Evolutionary conservation across 2,888 invertebrate species (phyloP).

Genomic region (Pycnomerus fuliginosus): DNA sequence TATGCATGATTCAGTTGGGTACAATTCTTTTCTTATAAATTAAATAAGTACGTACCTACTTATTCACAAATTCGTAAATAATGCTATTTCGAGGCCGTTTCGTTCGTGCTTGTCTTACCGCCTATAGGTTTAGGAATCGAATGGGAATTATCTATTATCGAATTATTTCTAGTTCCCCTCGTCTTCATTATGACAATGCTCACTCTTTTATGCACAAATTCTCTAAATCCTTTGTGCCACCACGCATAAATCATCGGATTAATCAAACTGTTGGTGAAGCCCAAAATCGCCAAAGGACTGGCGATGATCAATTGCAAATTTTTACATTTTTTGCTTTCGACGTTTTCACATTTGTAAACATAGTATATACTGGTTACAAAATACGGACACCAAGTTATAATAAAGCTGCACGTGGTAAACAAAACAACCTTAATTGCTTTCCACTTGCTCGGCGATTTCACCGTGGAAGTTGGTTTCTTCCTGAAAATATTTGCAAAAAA

Average conservation of each 20-base stretch:
- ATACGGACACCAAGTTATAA: constrained; percentile 65
- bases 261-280: constrained; percentile 62
- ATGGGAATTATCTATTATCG: no score
- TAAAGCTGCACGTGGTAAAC: constrained; percentile 62
- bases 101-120: no score
- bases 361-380: constrained; percentile 60
- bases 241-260: constrained; percentile 69
- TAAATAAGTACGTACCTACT: no score
- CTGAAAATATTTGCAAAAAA: constrained; percentile 27
- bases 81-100: no score
- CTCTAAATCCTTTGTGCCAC: constrained; percentile 70
- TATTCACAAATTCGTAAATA: no score
- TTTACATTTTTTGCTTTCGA: constrained; percentile 50
- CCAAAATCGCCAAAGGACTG: constrained; percentile 61
- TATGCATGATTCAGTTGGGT: no score
- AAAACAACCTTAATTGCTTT: constrained; percentile 64
- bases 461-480: constrained; percentile 26
- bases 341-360: constrained; percentile 46
- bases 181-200: constrained; percentile 27
- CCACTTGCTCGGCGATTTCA: constrained; percentile 56
- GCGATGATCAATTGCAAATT: constrained; percentile 56
- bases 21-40: no score
- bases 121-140: no score
- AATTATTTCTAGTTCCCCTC: constrained; percentile 15
- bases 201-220: constrained; percentile 52